phyloP scores from a whole-genome alignment of 2,113 vertebrate genomes.

The Pluvianellus socialis region DNA sequence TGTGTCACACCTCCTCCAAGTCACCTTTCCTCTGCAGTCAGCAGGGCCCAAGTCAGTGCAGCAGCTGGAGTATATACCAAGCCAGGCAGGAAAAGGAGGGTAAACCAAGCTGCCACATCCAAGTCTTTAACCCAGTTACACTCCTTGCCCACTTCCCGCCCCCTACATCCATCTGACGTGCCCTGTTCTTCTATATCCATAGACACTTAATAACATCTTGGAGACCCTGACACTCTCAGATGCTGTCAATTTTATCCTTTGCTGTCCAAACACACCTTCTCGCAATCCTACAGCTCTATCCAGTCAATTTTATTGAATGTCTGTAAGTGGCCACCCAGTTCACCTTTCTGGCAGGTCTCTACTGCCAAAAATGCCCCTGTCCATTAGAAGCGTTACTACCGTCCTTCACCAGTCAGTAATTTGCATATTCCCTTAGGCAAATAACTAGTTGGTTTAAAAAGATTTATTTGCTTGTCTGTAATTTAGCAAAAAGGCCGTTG shows the following conservation, averaged over 20 bases:
- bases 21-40: background rate
- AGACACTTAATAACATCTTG: background rate
- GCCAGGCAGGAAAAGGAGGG: background rate
- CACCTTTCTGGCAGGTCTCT: background rate
- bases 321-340: background rate
- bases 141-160: background rate
- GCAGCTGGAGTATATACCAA: fast-evolving
- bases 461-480: background rate
- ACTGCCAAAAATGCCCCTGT: background rate
- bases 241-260: background rate
- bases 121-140: background rate
- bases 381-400: background rate
- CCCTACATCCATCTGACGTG: too few species aligned
- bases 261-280: background rate
- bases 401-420: background rate
- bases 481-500: background rate
- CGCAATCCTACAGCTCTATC: background rate
- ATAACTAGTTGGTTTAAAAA: background rate
- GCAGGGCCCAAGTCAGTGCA: background rate
- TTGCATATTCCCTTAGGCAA: background rate
- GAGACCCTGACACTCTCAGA: background rate
- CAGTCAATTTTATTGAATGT: background rate
- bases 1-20: background rate
- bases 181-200: background rate
- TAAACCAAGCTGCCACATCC: background rate